These are phyloP conservation scores for Cylindroiulus punctatus DNA, from an alignment of 2,888 invertebrate species.

Conservation along the genomic window DNA sequence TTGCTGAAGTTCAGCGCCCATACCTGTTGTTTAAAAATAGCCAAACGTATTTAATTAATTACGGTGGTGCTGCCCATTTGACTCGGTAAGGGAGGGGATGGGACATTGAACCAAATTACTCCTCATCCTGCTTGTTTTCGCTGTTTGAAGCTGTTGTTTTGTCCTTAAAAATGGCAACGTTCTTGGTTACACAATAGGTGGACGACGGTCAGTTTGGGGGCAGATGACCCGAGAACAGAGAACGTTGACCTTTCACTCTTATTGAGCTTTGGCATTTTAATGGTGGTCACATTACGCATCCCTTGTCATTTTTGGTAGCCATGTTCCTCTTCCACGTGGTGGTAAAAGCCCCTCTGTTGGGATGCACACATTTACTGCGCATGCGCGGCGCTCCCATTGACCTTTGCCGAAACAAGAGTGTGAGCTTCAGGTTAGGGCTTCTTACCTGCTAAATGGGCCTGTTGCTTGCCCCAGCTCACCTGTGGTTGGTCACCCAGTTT, in stretches of 20 bases:
- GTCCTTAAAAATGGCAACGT: background rate
- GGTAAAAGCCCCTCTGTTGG: background rate
- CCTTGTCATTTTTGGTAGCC: slow-evolving; percentile 18
- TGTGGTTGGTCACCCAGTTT: slow-evolving; percentile 15
- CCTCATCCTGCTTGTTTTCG: background rate
- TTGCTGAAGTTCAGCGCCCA: background rate
- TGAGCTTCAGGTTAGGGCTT: slow-evolving; percentile 8
- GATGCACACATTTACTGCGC: background rate
- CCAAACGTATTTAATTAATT: background rate
- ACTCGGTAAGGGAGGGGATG: background rate
- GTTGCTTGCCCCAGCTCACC: background rate
- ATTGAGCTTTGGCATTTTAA: slow-evolving; percentile 44
- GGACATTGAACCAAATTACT: slow-evolving; percentile 1
- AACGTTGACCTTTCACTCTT: slow-evolving; percentile 50
- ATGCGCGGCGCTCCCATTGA: slow-evolving; percentile 33
- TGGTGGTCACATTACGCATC: slow-evolving; percentile 40
- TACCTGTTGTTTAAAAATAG: background rate
- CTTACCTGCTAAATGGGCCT: background rate
- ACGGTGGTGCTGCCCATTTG: background rate
- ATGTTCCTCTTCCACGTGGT: background rate
- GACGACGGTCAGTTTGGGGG: slow-evolving; percentile 44
- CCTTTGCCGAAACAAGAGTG: slow-evolving; percentile 2
- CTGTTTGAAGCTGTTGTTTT: background rate
- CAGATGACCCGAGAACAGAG: slow-evolving; percentile 34
- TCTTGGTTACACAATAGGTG: background rate